A percentile compares a stretch with the other conserved stretches of the same genome.
Conservation (phyloP, 35 echinoderm and acorn worm genomes). For the Ophiothrix spiculata region DNA sequence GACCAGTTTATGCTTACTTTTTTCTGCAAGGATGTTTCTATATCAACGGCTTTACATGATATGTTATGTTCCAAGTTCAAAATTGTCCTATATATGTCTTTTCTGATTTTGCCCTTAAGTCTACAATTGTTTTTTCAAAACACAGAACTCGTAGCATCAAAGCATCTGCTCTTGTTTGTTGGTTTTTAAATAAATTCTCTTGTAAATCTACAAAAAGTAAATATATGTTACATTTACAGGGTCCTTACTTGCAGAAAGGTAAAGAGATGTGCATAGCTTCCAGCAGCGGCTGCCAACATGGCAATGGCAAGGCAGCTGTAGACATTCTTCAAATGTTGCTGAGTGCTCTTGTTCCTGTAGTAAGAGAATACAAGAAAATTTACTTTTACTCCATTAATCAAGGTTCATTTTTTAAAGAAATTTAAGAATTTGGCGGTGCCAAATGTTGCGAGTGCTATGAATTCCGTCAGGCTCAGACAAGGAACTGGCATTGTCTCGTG, state of each 20-base stretch:
- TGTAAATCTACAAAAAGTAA: too few relatives aligned
- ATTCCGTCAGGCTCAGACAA: not conserved
- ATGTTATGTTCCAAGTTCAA: too few relatives aligned
- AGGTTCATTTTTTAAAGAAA: not conserved
- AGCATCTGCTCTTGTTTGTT: too few relatives aligned
- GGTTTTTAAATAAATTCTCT: too few relatives aligned
- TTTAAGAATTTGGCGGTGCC: not conserved
- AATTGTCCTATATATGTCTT: too few relatives aligned
- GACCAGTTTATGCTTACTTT: too few relatives aligned
- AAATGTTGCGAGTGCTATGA: not conserved
- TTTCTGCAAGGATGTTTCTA: too few relatives aligned
- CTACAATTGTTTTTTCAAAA: too few relatives aligned
- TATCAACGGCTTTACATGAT: too few relatives aligned
- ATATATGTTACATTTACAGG: too few relatives aligned
- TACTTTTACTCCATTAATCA: not conserved
- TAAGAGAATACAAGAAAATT: not conserved
- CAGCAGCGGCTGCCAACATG: constrained; percentile 83
- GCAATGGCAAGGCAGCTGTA: constrained; percentile 86
- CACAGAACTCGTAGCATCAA: too few relatives aligned
- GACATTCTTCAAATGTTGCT: constrained; percentile 85
- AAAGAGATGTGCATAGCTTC: constrained; percentile 84
- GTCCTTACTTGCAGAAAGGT: constrained; percentile 79
- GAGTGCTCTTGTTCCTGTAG: constrained; percentile 62
- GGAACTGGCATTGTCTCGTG: constrained; percentile 5
- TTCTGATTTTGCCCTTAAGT: too few relatives aligned